Evolutionary conservation across 2,888 invertebrate species (phyloP), one percentile per base, ranked within the genome.

Genomic region (Synanthedon vespiformis): DNA sequence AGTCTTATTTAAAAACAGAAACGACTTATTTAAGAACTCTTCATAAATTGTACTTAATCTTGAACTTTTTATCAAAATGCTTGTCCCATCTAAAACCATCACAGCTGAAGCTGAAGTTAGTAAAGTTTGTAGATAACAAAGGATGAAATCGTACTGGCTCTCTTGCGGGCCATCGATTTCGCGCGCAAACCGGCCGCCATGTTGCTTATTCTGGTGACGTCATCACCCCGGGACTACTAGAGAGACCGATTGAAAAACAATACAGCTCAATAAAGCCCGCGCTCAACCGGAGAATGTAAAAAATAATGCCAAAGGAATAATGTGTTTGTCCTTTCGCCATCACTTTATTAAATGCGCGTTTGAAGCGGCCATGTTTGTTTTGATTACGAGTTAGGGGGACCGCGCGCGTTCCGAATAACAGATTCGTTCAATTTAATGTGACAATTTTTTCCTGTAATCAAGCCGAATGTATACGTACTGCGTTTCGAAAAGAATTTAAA

Each of bases 231-330:
- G 55, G 56, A 59, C 53, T 53, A 40, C 53, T 53, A 40, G 54
- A 51, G 34, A 34, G 34, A 50, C 40, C 60, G 62, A 64, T 64
- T 63, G 63, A 60, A 63, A 63, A 64, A 62, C 63, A 63, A 64
- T 62, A 59, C 57, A 57, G 50, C 57, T 54, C 57, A 56, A 59
- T 60, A 62, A 54, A 53, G 55, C 52, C 52, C 40, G 40, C 22
- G 52, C 50, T 48, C 44, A 49, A 54, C 48, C 53, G 55, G 49
- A 52, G 48, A 49, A 57, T 56, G 60, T 55, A 60, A 59, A 61
- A 60, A 59, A 61, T 60, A 57, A 58, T 58, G 53, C 50, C 54
- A 48, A 27, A 52, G 41, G 53, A 52, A 52, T 54, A 54, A 51
- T 54, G 52, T 54, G 54, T 52, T 54, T 54, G 50, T 40, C 44